Conservation (phyloP, 2,888 invertebrate genomes). For the Phoronis australis region DNA sequence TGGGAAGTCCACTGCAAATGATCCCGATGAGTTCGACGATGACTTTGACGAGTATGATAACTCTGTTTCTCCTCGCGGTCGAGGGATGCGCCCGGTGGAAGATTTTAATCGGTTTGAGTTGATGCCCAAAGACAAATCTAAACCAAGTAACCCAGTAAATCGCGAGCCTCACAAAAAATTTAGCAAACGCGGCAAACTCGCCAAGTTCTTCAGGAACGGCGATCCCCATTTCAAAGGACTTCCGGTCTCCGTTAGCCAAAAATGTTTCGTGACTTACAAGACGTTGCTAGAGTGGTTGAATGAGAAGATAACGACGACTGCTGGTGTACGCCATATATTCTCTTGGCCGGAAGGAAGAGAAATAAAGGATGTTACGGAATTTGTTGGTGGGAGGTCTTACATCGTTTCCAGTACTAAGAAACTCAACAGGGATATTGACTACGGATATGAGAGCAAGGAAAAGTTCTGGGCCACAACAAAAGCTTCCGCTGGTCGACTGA, state of each 20-base stretch:
- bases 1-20: too few species aligned
- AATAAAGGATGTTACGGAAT: slow-evolving; percentile 59
- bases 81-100: too few species aligned
- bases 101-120: neutral
- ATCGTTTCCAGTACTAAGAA: slow-evolving; percentile 83
- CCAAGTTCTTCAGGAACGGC: slow-evolving; percentile 88
- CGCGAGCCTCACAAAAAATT: neutral
- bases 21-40: too few species aligned
- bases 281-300: slow-evolving; percentile 80
- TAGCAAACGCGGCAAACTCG: slow-evolving; percentile 53
- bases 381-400: slow-evolving; percentile 74
- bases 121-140: neutral
- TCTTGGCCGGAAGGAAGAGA: slow-evolving; percentile 80
- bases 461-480: slow-evolving; percentile 25
- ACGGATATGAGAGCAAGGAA: slow-evolving; percentile 30
- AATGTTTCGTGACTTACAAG: slow-evolving; percentile 80
- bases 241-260: slow-evolving; percentile 79
- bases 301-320: slow-evolving; percentile 77
- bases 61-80: too few species aligned
- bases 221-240: slow-evolving; percentile 87
- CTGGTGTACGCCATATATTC: slow-evolving; percentile 85
- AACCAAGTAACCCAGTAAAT: neutral
- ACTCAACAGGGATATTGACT: slow-evolving; percentile 18
- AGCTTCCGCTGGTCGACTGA: slow-evolving; percentile 21
- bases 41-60: too few species aligned